These are phyloP conservation scores for Parus major DNA, from an alignment of 2,113 vertebrate species.

Conservation along the genomic window DNA sequence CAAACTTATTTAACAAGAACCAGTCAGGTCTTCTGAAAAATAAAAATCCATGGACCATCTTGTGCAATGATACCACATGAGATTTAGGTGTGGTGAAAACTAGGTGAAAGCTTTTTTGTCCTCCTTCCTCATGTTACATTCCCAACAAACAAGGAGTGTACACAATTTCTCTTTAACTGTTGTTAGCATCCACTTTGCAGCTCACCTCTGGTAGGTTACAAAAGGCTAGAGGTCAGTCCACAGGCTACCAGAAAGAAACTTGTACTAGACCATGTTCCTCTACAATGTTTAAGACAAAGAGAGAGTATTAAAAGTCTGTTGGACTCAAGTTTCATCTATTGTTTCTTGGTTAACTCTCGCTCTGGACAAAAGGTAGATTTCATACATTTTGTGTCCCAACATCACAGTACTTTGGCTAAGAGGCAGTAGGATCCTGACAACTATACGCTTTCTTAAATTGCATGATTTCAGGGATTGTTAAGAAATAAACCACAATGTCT, in stretches of 20 bases:
- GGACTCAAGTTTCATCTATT: neutral
- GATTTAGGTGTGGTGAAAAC: constrained; percentile 23
- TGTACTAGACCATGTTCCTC: neutral
- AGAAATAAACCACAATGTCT: neutral
- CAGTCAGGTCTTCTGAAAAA: neutral
- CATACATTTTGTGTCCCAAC: neutral
- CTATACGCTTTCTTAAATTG: neutral
- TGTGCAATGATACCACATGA: neutral
- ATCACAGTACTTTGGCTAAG: neutral
- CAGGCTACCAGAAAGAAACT: neutral
- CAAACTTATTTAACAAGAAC: neutral
- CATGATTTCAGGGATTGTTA: neutral
- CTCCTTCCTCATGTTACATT: neutral
- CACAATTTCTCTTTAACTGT: neutral
- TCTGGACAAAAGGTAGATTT: neutral
- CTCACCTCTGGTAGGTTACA: neutral
- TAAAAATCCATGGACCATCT: neutral
- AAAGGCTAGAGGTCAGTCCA: neutral
- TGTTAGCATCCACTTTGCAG: neutral
- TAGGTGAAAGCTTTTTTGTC: neutral
- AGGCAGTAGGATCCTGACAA: neutral
- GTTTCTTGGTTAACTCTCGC: neutral
- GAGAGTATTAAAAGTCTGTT: neutral
- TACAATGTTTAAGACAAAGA: neutral
- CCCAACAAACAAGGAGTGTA: neutral